Base-by-base conservation (phyloP, 2,888 invertebrate genomes). In the Vandiemenella viatica region DNA sequence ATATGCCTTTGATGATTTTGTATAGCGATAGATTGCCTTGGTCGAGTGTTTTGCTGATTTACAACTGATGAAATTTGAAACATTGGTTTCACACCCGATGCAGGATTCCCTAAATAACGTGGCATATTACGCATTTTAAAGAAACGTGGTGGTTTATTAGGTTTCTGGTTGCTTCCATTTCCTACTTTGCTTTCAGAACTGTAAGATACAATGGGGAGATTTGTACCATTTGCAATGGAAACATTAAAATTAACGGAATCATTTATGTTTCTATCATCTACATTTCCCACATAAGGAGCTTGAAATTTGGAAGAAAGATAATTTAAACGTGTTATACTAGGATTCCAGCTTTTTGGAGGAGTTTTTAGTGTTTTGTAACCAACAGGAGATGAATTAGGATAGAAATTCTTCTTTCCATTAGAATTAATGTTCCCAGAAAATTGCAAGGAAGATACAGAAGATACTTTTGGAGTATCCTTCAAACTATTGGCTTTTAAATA, bases 331-430 rank as follows among this genome's bases (percentile, higher is more conserved):
- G 74, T 69, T 32, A 76, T 64, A 40, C 73, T 74, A 3, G 76
- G 76, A 60, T 76, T 76, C 76, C 76, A 76, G 15, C 71, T 70
- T 58, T 74, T 75, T 0, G 76, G 75, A 0, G 76, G 74, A 56
- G 72, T 71, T 17, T 74, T 66, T 8, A 76, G 61, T 1, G 76
- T 76, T 57, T 76, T 77, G 57, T 76, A 76, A 1, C 73, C 72
- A 6, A 69, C 63, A 1, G 70, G 63, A 18, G 67, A 58, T 49
- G 54, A 50, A 49, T 52, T 45, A 18, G 38, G 21, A 13, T 42
- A 40, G 18, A 43, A 42, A 42, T 41, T 15, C 18, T 40, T 40
- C 10, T 40, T 40, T 40, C 13, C 32, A 32, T 32, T 32, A 32
- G 15, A 4, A 32, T 32, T 32, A 32, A 13, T 32, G n/a, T 40